phyloP scores from a whole-genome alignment of 2,113 vertebrate species.

The Cyprichromis sp. region DNA sequence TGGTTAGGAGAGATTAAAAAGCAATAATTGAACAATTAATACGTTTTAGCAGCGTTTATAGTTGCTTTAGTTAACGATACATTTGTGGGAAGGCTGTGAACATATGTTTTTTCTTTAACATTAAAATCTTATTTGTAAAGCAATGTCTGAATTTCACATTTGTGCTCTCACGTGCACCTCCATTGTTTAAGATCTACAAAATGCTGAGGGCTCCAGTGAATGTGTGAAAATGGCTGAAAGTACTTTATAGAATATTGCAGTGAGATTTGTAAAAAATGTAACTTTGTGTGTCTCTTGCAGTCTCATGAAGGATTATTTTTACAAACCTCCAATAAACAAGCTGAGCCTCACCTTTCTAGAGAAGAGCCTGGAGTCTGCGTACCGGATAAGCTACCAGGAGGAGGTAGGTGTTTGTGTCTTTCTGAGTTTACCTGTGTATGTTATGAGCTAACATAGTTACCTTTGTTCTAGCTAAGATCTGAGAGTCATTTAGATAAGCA shows the following conservation, averaged over 20 bases:
- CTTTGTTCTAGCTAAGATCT: background rate
- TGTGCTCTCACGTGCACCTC: background rate
- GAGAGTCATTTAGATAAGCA: background rate
- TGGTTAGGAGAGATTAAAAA: background rate
- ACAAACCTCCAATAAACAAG: slow-evolving; percentile 93
- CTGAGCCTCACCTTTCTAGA: slow-evolving; percentile 95
- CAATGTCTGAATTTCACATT: background rate
- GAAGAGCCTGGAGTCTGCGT: slow-evolving; percentile 82
- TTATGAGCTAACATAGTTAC: background rate
- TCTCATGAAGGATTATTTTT: slow-evolving; percentile 99
- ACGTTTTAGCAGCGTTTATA: background rate
- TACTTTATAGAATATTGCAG: background rate
- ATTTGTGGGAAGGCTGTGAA: background rate
- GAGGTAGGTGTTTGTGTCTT: slow-evolving; percentile 71
- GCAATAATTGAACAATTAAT: background rate
- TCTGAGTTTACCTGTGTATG: background rate
- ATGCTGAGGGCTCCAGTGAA: background rate
- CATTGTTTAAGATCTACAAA: background rate
- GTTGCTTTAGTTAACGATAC: background rate
- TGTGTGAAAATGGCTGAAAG: background rate
- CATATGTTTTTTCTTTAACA: background rate
- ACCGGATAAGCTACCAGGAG: slow-evolving; percentile 88
- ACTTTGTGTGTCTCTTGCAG: slow-evolving; percentile 57
- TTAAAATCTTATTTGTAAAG: background rate
- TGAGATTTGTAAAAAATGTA: background rate